Conservation (phyloP, 1,140 invertebrate genomes). For the Onthophagus taurus region DNA sequence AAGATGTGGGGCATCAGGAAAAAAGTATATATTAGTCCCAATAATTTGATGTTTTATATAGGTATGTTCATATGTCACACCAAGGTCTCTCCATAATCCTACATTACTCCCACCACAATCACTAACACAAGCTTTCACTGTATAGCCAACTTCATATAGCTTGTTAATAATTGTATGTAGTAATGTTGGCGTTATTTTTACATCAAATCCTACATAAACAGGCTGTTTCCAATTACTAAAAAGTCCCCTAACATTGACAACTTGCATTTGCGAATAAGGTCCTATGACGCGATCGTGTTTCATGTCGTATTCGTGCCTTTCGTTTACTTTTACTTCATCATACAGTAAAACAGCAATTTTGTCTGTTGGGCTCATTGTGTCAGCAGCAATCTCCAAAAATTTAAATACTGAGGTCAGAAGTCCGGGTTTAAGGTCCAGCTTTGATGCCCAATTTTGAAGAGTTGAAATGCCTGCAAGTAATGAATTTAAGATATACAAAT, state of each 20-base stretch:
- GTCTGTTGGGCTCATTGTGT: background rate
- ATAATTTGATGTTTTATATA: too few relatives aligned
- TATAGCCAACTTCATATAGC: background rate
- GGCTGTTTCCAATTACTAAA: slow-evolving; percentile 4
- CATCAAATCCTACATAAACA: slow-evolving; percentile 1
- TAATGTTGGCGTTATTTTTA: background rate
- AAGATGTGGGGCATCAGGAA: too few relatives aligned
- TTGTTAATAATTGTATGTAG: background rate
- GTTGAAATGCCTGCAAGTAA: too few relatives aligned
- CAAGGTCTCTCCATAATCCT: too few relatives aligned
- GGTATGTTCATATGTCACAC: too few relatives aligned
- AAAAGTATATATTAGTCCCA: too few relatives aligned
- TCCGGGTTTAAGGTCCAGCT: background rate
- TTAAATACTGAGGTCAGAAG: background rate
- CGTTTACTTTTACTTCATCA: background rate
- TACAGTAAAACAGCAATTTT: background rate
- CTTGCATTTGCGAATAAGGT: slow-evolving; percentile 4
- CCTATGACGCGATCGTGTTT: background rate
- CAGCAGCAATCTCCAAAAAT: background rate
- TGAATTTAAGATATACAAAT: too few relatives aligned
- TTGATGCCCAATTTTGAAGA: background rate
- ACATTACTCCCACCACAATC: too few relatives aligned
- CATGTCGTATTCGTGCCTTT: background rate
- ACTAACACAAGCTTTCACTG: slow-evolving; percentile 2
- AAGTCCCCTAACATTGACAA: background rate